Base-by-base conservation (phyloP, 2,797 vertebrate genomes). In the Lepidocolaptes lacrymiger region DNA sequence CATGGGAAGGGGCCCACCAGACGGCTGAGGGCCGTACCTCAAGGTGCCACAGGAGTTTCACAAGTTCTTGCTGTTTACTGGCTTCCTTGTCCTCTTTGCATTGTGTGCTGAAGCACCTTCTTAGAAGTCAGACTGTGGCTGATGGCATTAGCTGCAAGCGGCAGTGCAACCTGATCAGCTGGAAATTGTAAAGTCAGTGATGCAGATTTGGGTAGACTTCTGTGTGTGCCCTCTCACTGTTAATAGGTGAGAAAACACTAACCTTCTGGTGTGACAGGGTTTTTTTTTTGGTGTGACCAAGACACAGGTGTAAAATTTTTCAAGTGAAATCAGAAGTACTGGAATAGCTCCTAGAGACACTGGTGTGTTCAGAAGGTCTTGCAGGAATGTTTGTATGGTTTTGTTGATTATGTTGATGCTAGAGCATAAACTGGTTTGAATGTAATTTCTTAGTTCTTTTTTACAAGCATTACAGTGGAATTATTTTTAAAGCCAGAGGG, bases 331-430 rank as follows among this genome's bases (percentile, higher is more conserved):
- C 61, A 93, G 91, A 93, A 92, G 55, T 86, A 72, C 46, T 95
- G 66, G 89, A 96, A 95, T 95, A 93, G 66, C 63, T 95, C 64
- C 88, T 95, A 92, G 92, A 92, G 89, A 86, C 91, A 79, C 75
- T 87, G 75, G 44, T 94, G 69, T 93, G 81, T 94, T 97, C 73
- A 89, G 96, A 95, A 97, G 79, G 52, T 85, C 73, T 84, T 91
- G 91, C 81, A 67, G 92, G 66, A 82, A 81, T 89, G 83, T 74
- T 80, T 91, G 61, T 59, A 68, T 95, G 75, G 54, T 91, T 97
- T 97, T 96, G 41, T 77, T 91, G n/a, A 52, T 95, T 87, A 32
- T 75, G 12, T 46, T 49, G 43, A 23, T 64, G 10, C 39, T 88
- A n/a, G 34, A 89, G 27, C 32, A 72, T 71, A 61, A 91, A 89